Conservation (phyloP, 2,113 vertebrate species). For the Calyptomena viridis region DNA sequence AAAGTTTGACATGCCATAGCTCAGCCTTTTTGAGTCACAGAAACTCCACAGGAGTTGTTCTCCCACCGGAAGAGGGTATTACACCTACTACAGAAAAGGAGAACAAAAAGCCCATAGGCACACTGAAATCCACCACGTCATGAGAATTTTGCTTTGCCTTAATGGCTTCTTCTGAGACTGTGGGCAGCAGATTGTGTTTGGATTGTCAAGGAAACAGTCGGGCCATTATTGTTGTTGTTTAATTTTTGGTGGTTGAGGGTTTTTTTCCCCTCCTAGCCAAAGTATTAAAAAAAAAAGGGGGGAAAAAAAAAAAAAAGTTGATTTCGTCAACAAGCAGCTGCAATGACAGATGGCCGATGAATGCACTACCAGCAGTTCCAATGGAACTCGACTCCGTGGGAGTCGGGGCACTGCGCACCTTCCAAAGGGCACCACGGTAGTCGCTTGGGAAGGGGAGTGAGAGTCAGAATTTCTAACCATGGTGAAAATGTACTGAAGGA, state of each 20-base stretch:
- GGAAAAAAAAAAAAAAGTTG: not conserved
- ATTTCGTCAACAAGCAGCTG: conserved; percentile 68
- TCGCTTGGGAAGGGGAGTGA: conserved; percentile 64
- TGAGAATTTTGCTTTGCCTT: not conserved
- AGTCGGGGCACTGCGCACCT: conserved; percentile 63
- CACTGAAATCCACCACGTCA: not conserved
- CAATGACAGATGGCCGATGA: conserved; percentile 70
- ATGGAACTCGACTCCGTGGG: conserved; percentile 70
- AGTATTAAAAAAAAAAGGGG: not conserved
- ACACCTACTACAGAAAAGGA: not conserved
- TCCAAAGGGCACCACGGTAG: conserved; percentile 65
- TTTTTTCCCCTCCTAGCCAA: not conserved
- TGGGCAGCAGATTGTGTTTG: conserved; percentile 63
- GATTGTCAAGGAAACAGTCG: conserved; percentile 45
- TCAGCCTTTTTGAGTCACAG: not conserved
- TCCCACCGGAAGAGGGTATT: not conserved
- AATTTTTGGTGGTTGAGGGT: conserved; percentile 25
- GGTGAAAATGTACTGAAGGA: conserved; percentile 65
- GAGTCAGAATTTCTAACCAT: conserved; percentile 61
- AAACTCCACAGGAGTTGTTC: not conserved
- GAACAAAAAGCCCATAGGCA: not conserved
- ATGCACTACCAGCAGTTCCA: conserved; percentile 68
- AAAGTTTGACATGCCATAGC: not conserved
- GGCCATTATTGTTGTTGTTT: conserved; percentile 63
- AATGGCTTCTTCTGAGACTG: conserved; percentile 5